Evolutionary conservation across 2,888 invertebrate genomes (phyloP), one percentile per base, ranked within the genome.

Genomic region (Noctua janthina): DNA sequence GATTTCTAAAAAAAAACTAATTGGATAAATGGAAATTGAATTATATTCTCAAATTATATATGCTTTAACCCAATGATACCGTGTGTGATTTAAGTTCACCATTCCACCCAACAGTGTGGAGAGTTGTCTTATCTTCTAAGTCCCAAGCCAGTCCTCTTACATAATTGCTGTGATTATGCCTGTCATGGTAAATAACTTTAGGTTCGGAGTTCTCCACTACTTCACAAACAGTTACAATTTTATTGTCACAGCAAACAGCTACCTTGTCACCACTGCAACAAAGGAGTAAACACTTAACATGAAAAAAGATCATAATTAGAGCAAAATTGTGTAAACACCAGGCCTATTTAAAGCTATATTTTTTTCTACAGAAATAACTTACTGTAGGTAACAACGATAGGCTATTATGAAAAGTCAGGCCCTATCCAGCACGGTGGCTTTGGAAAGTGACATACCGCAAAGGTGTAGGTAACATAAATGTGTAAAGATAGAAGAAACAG

Each of bases 71-170:
- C 86, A 89, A 90, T 39, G 77, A 80, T 82, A 95, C 76, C 43
- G 83, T 90, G 85, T 97, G 97, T 20, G 93, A 93, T 81, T 94
- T 93, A 29, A 97, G 91, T 84, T 94, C 93, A 71, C 96, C 96
- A 88, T 97, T 97, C 97, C 97, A 98, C n/a, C 97, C 97, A 35
- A 97, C 97, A 1, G 97, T 95, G 87, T 97, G 96, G 2, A 98
- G 94, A 46, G 92, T 87, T 73, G 93, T 91, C 39, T 89, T 89
- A 2, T 94, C 92, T 5, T 91, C 91, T 10, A 92, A 84, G 87
- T 96, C 96, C 97, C 97, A 98, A 1, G 97, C 95, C 11, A 97
- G 85, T 17, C 97, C 97, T 83, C 97, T 94, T 2, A 97, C 97
- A 90, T 96, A 97, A 89, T 97, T 97, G 49, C 85, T 93, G 83